These are phyloP conservation scores for Aporophyla nigra DNA, from an alignment of 2,888 invertebrate species.

Conservation along the genomic window DNA sequence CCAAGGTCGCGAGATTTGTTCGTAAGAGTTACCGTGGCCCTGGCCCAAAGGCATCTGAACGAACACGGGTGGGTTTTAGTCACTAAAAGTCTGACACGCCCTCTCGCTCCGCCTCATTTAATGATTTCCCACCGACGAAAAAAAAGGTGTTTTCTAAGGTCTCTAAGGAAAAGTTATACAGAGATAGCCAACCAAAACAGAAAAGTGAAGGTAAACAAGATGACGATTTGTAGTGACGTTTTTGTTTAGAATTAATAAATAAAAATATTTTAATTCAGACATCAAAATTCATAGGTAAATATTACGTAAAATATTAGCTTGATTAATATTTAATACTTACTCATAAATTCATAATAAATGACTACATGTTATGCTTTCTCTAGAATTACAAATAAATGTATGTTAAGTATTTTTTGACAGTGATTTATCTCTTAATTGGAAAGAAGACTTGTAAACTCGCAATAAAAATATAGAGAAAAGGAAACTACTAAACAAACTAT, in stretches of 20 bases:
- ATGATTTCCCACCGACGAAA: no score
- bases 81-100: no score
- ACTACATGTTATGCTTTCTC: conserved; percentile 21
- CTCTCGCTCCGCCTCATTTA: no score
- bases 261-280: no score
- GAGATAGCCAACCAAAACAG: neutral
- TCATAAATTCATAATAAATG: neutral
- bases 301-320: neutral
- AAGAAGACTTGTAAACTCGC: conserved; percentile 6
- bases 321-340: conserved; percentile 11
- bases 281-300: no score
- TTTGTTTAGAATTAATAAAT: neutral
- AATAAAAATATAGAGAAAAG: conserved; percentile 1
- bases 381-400: conserved; percentile 2
- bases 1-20: no score
- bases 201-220: neutral
- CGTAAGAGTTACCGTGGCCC: no score
- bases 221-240: conserved; percentile 1
- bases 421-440: conserved; percentile 24
- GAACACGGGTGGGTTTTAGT: no score
- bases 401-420: neutral
- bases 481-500: neutral
- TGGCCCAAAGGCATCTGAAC: no score
- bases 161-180: neutral
- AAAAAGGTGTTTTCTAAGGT: no score